Conservation (phyloP, 1,140 invertebrate genomes). For the Drosophila nannoptera region DNA sequence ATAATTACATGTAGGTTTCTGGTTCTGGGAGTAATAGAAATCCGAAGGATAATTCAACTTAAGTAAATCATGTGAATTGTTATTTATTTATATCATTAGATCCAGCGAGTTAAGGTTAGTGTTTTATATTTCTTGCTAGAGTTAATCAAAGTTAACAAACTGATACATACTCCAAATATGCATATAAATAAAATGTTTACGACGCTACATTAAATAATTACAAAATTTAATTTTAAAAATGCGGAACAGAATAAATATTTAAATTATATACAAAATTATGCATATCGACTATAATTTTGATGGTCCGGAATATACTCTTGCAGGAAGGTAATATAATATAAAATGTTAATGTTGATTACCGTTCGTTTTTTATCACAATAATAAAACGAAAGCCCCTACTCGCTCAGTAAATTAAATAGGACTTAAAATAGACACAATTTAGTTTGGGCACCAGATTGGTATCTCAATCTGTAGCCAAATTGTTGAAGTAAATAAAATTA, state of each 20-base stretch:
- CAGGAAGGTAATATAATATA: not conserved
- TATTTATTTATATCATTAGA: not conserved
- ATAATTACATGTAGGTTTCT: not conserved
- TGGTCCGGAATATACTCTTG: constrained; percentile 3
- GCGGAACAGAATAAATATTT: constrained; percentile 37
- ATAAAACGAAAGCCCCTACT: no score
- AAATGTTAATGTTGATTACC: not conserved
- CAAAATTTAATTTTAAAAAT: constrained; percentile 34
- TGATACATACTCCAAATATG: constrained; percentile 12
- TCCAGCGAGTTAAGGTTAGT: not conserved
- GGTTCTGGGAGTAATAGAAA: constrained; percentile 1
- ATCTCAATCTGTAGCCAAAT: no score
- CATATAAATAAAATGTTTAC: constrained; percentile 33
- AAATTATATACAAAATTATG: constrained; percentile 50
- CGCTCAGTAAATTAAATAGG: no score
- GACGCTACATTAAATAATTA: constrained; percentile 41
- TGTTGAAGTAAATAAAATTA: no score
- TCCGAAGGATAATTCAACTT: not conserved
- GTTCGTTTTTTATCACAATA: no score
- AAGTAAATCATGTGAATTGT: constrained; percentile 3
- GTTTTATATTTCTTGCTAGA: not conserved
- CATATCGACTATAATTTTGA: constrained; percentile 27
- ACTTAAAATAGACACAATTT: no score
- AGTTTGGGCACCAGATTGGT: no score
- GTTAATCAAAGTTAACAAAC: not conserved